Percentiles rank a stretch among this genome's conserved stretches.
Conservation (phyloP, 2,113 vertebrate species). For the Urocynchramus pylzowi region DNA sequence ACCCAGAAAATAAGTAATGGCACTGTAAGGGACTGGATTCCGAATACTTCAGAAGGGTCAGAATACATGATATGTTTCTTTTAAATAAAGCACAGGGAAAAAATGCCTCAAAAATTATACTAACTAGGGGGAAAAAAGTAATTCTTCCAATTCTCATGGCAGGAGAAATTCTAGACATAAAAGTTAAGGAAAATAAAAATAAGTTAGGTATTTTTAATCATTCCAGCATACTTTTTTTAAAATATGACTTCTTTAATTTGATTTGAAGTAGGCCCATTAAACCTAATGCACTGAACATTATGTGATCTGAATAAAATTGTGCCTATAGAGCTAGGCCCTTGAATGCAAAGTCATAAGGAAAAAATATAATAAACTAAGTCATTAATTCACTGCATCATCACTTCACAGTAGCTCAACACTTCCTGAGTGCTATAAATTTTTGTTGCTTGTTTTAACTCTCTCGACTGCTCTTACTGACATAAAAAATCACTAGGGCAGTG, state of each 20-base stretch:
- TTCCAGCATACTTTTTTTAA: neutral
- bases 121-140: neutral
- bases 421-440: neutral
- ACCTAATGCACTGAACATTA: neutral
- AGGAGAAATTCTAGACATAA: neutral
- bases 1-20: neutral
- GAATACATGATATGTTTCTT: neutral
- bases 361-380: neutral
- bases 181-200: neutral
- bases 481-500: neutral
- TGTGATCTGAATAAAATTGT: neutral
- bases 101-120: neutral
- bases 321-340: neutral
- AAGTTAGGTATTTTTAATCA: neutral
- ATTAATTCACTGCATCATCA: slow-evolving; percentile 1
- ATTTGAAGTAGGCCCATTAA: slow-evolving; percentile 15
- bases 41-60: neutral
- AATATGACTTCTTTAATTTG: neutral
- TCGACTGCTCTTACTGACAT: neutral
- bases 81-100: neutral
- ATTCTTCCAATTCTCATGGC: neutral
- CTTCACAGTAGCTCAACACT: neutral
- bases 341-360: neutral
- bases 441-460: neutral
- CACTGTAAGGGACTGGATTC: neutral